Conservation (phyloP, 2,888 invertebrate species). For the Orgyia antiqua region DNA sequence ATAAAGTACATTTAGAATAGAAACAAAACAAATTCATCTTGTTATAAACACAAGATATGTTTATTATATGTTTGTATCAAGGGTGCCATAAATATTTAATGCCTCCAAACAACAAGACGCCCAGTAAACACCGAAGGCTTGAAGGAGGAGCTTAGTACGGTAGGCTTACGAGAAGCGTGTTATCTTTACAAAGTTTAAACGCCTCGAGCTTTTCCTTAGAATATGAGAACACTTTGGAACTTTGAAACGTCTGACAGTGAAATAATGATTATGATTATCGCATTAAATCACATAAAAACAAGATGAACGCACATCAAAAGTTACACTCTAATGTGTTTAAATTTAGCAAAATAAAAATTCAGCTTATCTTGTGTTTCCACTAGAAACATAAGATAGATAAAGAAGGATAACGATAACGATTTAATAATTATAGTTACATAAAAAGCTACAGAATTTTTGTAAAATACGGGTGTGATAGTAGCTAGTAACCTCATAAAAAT, state of each 20-base stretch:
- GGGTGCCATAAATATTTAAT: slow-evolving; percentile 21
- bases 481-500: too few species aligned
- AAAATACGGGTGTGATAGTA: too few species aligned
- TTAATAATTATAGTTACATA: too few species aligned
- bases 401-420: too few species aligned
- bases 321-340: neutral
- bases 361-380: too few species aligned
- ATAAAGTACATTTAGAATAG: too few species aligned
- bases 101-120: slow-evolving; percentile 27
- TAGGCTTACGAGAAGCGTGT: slow-evolving; percentile 49
- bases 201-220: slow-evolving; percentile 45
- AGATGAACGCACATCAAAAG: too few species aligned
- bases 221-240: slow-evolving; percentile 37
- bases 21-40: too few species aligned
- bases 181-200: slow-evolving; percentile 58
- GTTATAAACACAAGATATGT: too few species aligned
- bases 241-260: slow-evolving; percentile 42
- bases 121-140: slow-evolving; percentile 25
- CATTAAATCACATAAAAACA: too few species aligned
- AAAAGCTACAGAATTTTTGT: too few species aligned
- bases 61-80: slow-evolving; percentile 1
- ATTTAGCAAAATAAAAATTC: neutral
- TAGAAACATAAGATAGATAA: too few species aligned
- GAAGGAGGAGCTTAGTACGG: slow-evolving; percentile 39
- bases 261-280: slow-evolving; percentile 33